These are phyloP conservation scores for Sminthopsis crassicaudata DNA, from an alignment of 2,113 vertebrate species.

Conservation along the genomic window DNA sequence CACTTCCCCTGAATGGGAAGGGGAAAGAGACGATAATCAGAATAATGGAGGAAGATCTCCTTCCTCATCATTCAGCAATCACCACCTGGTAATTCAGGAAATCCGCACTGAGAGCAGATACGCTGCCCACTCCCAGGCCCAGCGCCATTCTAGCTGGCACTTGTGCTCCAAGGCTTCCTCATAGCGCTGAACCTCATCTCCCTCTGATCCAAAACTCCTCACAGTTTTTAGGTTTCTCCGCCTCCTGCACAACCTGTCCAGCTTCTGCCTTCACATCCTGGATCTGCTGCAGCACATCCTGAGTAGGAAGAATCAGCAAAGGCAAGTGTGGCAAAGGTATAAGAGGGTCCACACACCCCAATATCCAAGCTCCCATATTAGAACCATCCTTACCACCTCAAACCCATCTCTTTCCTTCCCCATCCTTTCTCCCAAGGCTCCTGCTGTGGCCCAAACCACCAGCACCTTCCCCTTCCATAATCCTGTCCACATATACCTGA, in stretches of 20 bases:
- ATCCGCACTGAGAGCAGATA: constrained; percentile 65
- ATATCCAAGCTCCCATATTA: not conserved
- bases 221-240: constrained; percentile 84
- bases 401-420: not conserved
- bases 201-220: constrained; percentile 87
- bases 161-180: constrained; percentile 79
- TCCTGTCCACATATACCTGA: constrained; percentile 80
- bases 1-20: constrained; percentile 80
- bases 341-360: not conserved
- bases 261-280: constrained; percentile 86
- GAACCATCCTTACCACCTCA: not conserved
- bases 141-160: constrained; percentile 74
- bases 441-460: not conserved
- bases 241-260: too few relatives aligned
- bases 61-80: not conserved
- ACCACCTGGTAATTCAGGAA: rapidly evolving
- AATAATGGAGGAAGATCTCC: not conserved
- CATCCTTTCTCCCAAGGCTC: not conserved
- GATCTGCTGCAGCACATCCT: constrained; percentile 80
- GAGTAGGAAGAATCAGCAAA: not conserved
- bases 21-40: not conserved
- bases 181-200: constrained; percentile 83
- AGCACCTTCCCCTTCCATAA: not conserved
- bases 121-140: constrained; percentile 71
- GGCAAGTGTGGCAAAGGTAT: rapidly evolving